phyloP scores from a whole-genome alignment of 2,797 vertebrate genomes.

The Sebastes iracundus region DNA sequence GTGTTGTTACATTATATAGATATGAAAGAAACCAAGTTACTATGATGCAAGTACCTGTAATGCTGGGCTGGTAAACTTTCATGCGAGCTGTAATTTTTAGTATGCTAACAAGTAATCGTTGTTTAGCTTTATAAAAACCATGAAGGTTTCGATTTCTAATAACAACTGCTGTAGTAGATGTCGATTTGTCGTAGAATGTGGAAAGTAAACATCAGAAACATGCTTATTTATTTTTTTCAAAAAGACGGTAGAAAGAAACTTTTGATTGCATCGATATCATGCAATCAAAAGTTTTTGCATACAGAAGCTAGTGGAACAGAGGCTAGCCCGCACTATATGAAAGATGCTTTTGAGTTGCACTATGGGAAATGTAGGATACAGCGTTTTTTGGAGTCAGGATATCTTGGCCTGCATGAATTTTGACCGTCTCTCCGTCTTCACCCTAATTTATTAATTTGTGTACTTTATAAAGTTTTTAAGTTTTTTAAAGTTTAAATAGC shows the following conservation, averaged over 20 bases:
- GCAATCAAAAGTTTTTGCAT: too few species aligned
- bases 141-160: neutral
- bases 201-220: neutral
- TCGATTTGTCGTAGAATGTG: neutral
- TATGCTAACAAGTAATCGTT: neutral
- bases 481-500: neutral
- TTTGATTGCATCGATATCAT: neutral
- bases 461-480: too few species aligned
- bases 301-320: neutral
- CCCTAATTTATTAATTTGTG: neutral
- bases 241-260: neutral
- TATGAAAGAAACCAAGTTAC: neutral
- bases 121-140: too few species aligned
- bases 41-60: neutral
- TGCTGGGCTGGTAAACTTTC: neutral
- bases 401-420: neutral
- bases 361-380: neutral
- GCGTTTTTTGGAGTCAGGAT: neutral
- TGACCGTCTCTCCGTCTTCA: too few species aligned
- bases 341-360: neutral
- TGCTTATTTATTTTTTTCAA: neutral
- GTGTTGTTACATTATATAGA: neutral
- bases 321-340: neutral
- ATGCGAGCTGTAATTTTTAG: neutral
- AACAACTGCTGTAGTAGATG: neutral